Evolutionary conservation across 2,888 invertebrate species (phyloP).

Genomic region (Rapana venosa): DNA sequence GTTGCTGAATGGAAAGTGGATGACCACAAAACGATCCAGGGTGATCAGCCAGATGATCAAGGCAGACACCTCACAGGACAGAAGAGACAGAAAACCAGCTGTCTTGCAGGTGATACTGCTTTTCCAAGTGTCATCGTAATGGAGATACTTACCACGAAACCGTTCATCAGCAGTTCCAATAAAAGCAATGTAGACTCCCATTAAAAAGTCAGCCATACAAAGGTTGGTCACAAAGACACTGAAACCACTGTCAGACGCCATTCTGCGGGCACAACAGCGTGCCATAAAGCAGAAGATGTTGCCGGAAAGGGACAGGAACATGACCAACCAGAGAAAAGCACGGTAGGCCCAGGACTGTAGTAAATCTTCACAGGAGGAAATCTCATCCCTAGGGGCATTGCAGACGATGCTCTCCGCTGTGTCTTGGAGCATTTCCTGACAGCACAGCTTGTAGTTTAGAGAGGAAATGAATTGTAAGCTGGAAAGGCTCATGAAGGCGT

Average conservation of each 20-base stretch:
- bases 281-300: not conserved
- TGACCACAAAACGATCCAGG: slow-evolving; percentile 83
- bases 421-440: not conserved
- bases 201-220: slow-evolving; percentile 50
- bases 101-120: slow-evolving; percentile 55
- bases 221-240: slow-evolving; percentile 46
- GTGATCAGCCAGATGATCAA: slow-evolving; percentile 83
- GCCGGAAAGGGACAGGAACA: not conserved
- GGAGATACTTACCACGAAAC: slow-evolving; percentile 59
- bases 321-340: not conserved
- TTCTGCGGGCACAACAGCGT: not conserved
- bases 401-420: not conserved
- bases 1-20: slow-evolving; percentile 81
- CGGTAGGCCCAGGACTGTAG: not conserved
- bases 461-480: not conserved
- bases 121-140: slow-evolving; percentile 60
- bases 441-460: not conserved
- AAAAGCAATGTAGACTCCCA: slow-evolving; percentile 60
- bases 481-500: not conserved
- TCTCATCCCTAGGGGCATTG: too few relatives aligned
- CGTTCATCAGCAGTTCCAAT: slow-evolving; percentile 57
- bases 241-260: slow-evolving; percentile 9
- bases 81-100: slow-evolving; percentile 58
- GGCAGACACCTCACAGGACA: slow-evolving; percentile 83
- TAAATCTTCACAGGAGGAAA: slow-evolving; percentile 14